Conservation (phyloP, 2,113 vertebrate species). For the Panurus biarmicus region DNA sequence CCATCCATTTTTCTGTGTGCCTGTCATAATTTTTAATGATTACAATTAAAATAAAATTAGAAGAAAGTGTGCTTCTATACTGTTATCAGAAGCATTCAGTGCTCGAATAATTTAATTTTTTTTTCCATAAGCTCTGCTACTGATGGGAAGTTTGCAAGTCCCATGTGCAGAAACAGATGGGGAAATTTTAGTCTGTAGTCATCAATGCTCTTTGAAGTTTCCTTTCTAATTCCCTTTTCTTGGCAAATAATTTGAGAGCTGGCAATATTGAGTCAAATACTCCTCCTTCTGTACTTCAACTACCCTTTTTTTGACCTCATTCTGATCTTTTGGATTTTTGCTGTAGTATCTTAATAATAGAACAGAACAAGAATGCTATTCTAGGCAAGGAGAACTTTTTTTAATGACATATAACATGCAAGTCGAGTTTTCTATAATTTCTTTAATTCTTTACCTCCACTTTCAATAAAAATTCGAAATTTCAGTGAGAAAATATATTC, state of each 20-base stretch:
- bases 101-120: neutral
- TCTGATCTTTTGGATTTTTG: neutral
- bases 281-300: neutral
- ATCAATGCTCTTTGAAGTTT: constrained; percentile 58
- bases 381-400: neutral
- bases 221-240: constrained; percentile 39
- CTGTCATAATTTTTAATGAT: constrained; percentile 12
- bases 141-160: neutral
- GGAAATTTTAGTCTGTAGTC: neutral
- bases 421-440: neutral
- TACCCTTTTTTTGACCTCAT: neutral
- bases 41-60: neutral
- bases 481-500: neutral
- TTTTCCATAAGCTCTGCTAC: neutral
- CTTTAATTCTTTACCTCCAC: neutral
- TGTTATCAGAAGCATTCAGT: neutral
- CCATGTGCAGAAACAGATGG: constrained; percentile 24
- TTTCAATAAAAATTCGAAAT: neutral
- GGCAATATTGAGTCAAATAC: neutral
- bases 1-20: neutral
- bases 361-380: neutral
- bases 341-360: neutral
- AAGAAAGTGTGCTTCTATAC: neutral
- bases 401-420: neutral
- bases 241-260: constrained; percentile 47